phyloP scores from a whole-genome alignment of 2,113 vertebrate species.

The Psilopogon haemacephalus region DNA sequence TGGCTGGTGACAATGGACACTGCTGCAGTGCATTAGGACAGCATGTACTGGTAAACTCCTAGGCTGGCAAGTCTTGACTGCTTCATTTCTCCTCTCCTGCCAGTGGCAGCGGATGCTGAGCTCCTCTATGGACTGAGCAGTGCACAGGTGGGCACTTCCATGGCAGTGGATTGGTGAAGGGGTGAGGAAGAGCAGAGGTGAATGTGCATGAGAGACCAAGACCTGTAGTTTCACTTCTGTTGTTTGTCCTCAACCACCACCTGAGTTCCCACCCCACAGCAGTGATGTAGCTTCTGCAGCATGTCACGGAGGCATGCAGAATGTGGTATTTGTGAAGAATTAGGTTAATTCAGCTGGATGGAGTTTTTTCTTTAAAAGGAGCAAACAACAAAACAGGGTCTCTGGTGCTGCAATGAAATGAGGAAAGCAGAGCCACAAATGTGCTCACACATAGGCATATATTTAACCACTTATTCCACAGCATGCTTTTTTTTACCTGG shows the following conservation, averaged over 20 bases:
- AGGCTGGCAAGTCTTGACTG: neutral
- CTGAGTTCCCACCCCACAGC: neutral
- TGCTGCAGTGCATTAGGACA: fast-evolving
- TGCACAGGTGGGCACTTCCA: neutral
- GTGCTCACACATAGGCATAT: fast-evolving
- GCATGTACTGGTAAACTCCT: neutral
- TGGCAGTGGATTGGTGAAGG: neutral
- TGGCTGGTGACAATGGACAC: neutral
- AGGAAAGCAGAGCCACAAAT: neutral
- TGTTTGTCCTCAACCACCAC: neutral
- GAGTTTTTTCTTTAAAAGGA: neutral
- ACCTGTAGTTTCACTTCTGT: neutral
- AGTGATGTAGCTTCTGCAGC: neutral
- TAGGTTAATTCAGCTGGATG: neutral
- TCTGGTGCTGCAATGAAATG: neutral
- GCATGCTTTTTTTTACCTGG: neutral
- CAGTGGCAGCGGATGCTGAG: neutral
- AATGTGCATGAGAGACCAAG: fast-evolving
- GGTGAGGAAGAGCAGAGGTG: neutral
- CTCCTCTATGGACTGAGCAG: neutral
- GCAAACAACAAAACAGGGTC: fast-evolving
- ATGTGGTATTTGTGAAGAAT: neutral
- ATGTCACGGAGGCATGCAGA: neutral
- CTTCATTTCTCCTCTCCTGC: neutral
- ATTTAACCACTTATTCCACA: neutral